Percentiles rank a stretch among this genome's conserved stretches.
phyloP scores from a whole-genome alignment of 2,888 invertebrate genomes.

The Azorinus chamasolen region DNA sequence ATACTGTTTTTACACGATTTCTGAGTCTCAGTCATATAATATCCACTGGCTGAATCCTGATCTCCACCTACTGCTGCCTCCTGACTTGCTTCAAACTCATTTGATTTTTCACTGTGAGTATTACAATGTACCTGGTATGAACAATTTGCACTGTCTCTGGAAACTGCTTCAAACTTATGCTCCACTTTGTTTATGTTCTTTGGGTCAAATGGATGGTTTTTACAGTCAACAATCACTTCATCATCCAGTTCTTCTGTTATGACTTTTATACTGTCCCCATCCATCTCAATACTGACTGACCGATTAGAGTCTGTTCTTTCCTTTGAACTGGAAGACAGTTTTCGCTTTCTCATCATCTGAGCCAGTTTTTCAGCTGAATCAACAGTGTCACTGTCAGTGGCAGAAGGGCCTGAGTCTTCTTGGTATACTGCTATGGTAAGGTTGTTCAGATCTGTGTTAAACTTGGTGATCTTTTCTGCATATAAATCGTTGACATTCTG shows the following conservation, averaged over 20 bases:
- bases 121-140: no score
- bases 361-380: conserved; percentile 78
- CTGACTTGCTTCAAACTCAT: no score
- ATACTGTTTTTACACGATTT: no score
- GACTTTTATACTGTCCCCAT: conserved; percentile 86
- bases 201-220: conserved; percentile 49
- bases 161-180: conserved; percentile 76
- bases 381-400: conserved; percentile 73
- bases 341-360: conserved; percentile 73
- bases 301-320: conserved; percentile 71
- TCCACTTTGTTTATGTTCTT: conserved; percentile 74
- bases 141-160: conserved; percentile 57
- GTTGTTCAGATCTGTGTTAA: conserved; percentile 68
- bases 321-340: conserved; percentile 71
- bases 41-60: no score
- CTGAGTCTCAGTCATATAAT: no score
- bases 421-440: conserved; percentile 47
- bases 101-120: no score
- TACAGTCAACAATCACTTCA: conserved; percentile 54
- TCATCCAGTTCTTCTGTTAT: conserved; percentile 81
- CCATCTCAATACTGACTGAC: conserved; percentile 86
- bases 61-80: no score
- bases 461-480: conserved; percentile 63
- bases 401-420: conserved; percentile 39
- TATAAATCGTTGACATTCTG: conserved; percentile 80